A percentile compares a stretch with the other conserved stretches of the same genome.
phyloP scores from a whole-genome alignment of 2,797 vertebrate genomes.

The Lerista edwardsae region DNA sequence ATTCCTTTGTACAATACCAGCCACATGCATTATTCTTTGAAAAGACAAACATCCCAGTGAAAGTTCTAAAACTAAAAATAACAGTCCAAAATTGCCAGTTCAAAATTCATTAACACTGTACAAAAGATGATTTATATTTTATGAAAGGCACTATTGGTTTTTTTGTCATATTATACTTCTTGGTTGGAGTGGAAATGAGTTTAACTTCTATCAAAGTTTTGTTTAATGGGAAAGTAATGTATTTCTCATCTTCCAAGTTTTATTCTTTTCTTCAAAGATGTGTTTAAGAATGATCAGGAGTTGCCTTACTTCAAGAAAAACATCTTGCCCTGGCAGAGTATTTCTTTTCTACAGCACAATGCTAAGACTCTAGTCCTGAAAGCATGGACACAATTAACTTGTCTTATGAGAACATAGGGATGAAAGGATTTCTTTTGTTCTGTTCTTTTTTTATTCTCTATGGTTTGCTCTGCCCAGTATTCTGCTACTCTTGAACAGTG shows the following conservation, averaged over 20 bases:
- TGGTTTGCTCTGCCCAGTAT: too few relatives aligned
- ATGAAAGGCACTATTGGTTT: slow-evolving; percentile 39
- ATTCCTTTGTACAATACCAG: slow-evolving; percentile 45
- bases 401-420: not conserved
- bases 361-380: not conserved
- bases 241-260: slow-evolving; percentile 11
- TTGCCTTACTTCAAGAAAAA: not conserved
- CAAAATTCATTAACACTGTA: slow-evolving; percentile 54
- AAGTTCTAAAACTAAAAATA: slow-evolving; percentile 41
- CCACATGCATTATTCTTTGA: slow-evolving; percentile 34
- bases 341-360: not conserved
- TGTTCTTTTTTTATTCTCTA: not conserved
- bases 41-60: slow-evolving; percentile 36
- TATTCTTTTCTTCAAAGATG: not conserved
- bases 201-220: slow-evolving; percentile 33
- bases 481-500: too few relatives aligned
- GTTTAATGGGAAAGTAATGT: slow-evolving; percentile 26
- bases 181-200: slow-evolving; percentile 39
- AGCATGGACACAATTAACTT: not conserved
- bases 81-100: slow-evolving; percentile 51
- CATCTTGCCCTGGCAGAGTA: not conserved
- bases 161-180: slow-evolving; percentile 10
- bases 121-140: slow-evolving; percentile 51
- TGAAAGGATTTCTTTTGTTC: not conserved
- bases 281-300: not conserved